Conservation (phyloP, 2,888 invertebrate species). For the Tyria jacobaeae region DNA sequence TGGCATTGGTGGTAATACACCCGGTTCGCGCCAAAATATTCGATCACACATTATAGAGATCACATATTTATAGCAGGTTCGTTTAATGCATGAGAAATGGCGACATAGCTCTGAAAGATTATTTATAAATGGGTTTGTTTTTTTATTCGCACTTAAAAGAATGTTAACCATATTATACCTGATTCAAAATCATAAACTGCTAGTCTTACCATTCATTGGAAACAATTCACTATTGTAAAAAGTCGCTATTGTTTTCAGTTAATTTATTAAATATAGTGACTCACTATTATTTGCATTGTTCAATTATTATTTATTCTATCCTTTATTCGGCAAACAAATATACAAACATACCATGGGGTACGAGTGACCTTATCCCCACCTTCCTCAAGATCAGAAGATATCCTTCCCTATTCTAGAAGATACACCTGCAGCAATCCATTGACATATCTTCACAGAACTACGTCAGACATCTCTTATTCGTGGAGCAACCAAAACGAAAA, state of each 20-base stretch:
- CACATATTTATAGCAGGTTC: neutral
- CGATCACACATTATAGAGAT: too few species aligned
- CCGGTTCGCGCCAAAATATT: too few species aligned
- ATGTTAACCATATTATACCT: neutral
- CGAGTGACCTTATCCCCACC: too few species aligned
- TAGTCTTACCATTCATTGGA: neutral
- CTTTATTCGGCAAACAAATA: too few species aligned
- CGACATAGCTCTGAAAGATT: too few species aligned
- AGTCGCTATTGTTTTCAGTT: neutral
- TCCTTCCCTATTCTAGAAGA: too few species aligned
- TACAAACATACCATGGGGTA: too few species aligned
- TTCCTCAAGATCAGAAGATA: too few species aligned
- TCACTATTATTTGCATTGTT: neutral
- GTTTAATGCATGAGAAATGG: neutral
- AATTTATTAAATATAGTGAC: neutral
- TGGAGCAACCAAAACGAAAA: slow-evolving; percentile 87
- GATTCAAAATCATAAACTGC: neutral
- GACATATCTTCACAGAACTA: slow-evolving; percentile 63
- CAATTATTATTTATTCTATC: neutral
- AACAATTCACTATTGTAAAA: slow-evolving; percentile 7
- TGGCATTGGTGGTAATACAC: too few species aligned
- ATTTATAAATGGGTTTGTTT: neutral
- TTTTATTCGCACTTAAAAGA: neutral
- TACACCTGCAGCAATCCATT: too few species aligned
- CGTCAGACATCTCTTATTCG: slow-evolving; percentile 86